phyloP scores from a whole-genome alignment of 2,113 vertebrate species.

The Campylomormyrus tamandua region DNA sequence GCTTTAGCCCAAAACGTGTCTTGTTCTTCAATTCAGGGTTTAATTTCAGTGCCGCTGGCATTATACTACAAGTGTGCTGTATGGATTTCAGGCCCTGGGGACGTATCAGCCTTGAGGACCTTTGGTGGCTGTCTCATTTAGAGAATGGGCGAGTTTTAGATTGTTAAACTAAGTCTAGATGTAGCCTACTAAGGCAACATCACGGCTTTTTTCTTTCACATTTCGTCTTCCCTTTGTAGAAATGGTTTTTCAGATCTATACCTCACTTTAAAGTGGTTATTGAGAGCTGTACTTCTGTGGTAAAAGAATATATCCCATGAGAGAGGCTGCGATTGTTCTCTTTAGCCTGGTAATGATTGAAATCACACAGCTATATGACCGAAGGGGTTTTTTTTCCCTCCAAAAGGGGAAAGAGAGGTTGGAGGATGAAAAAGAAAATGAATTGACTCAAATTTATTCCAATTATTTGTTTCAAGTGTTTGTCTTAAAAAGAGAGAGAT shows the following conservation, averaged over 20 bases:
- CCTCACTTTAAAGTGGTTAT: conserved; percentile 2
- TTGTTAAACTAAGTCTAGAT: neutral
- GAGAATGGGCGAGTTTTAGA: neutral
- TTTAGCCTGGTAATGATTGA: conserved; percentile 10
- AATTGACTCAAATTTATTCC: conserved; percentile 7
- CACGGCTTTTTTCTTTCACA: neutral
- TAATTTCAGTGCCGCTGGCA: neutral
- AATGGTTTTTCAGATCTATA: neutral
- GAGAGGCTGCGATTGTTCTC: conserved; percentile 5
- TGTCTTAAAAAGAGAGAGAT: neutral
- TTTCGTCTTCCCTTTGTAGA: neutral
- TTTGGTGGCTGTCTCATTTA: neutral
- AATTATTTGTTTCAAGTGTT: neutral
- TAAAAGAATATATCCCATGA: neutral
- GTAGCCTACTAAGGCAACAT: neutral
- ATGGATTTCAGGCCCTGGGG: neutral
- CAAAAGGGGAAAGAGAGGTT: neutral
- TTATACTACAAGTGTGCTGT: neutral
- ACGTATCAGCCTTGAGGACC: neutral
- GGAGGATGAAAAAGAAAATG: conserved; percentile 1
- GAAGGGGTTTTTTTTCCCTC: conserved; percentile 2
- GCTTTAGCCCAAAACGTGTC: neutral
- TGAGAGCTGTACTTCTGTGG: neutral
- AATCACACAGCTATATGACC: conserved; percentile 23
- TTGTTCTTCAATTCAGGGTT: neutral